phyloP scores from a whole-genome alignment of 2,113 vertebrate genomes.

The Silurus asotus region DNA sequence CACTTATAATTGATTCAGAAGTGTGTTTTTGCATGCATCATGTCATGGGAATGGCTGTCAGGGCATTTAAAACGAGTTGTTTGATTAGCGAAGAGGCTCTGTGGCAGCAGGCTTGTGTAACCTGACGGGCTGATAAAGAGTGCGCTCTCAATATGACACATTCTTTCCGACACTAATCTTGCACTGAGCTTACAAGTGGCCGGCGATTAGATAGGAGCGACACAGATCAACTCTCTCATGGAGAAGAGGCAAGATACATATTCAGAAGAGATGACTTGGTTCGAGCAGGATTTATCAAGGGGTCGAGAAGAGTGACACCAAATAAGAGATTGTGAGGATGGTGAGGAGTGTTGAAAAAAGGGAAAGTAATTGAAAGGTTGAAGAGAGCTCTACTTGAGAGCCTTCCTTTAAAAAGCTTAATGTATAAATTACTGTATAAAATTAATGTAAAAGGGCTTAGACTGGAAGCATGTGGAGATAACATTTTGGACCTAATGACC shows the following conservation, averaged over 20 bases:
- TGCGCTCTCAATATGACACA: constrained; percentile 36
- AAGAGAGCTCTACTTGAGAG: background rate
- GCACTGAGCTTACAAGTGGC: constrained; percentile 38
- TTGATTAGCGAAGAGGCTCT: constrained; percentile 22
- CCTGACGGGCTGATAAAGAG: constrained; percentile 32
- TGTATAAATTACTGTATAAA: background rate
- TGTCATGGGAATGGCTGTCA: background rate
- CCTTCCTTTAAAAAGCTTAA: background rate
- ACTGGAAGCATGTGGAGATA: background rate
- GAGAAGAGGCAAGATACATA: background rate
- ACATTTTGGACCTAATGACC: constrained; percentile 14
- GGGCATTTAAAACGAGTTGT: constrained; percentile 6
- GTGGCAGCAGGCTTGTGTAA: constrained; percentile 23
- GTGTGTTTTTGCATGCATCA: constrained; percentile 18
- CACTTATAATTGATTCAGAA: constrained; percentile 17
- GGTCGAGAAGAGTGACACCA: background rate
- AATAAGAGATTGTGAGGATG: constrained; percentile 12
- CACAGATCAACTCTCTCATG: constrained; percentile 25
- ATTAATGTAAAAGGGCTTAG: background rate
- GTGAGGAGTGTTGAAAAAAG: background rate
- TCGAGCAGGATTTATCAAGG: constrained; percentile 13
- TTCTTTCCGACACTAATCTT: constrained; percentile 50
- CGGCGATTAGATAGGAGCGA: constrained; percentile 48
- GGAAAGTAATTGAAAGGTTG: background rate
- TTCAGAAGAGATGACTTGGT: constrained; percentile 32